These are phyloP conservation scores for Subacronicta megacephala DNA, from an alignment of 2,888 invertebrate genomes.

Conservation along the genomic window DNA sequence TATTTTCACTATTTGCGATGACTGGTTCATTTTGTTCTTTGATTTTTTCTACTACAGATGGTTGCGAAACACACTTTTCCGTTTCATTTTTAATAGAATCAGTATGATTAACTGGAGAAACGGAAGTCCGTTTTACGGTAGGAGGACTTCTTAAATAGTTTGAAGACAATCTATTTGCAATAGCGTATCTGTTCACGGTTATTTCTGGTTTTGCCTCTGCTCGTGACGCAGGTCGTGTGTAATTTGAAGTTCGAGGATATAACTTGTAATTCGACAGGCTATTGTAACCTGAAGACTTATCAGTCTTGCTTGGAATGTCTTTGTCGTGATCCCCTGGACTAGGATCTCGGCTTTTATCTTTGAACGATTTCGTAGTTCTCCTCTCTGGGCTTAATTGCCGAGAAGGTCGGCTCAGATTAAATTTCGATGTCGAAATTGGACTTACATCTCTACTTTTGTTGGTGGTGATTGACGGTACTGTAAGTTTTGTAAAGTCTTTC, in stretches of 20 bases:
- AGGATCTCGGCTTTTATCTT: constrained; percentile 88
- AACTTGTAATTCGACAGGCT: constrained; percentile 86
- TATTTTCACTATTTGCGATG: constrained; percentile 53
- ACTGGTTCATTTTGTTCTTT: constrained; percentile 49
- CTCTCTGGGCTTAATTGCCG: constrained; percentile 87
- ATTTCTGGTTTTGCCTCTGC: constrained; percentile 75
- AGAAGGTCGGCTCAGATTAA: constrained; percentile 79
- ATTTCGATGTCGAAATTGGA: constrained; percentile 85
- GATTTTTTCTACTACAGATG: constrained; percentile 61
- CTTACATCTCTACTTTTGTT: constrained; percentile 89
- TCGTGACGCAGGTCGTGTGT: constrained; percentile 73
- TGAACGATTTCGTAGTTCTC: constrained; percentile 74
- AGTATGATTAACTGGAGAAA: constrained; percentile 76
- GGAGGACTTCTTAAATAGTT: constrained; percentile 82
- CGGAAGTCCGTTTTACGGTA: constrained; percentile 75
- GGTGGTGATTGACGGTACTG: constrained; percentile 72
- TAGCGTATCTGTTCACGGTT: constrained; percentile 75
- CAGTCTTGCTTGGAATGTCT: constrained; percentile 89
- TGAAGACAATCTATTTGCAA: constrained; percentile 80
- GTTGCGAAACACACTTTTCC: constrained; percentile 66
- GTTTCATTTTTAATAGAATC: constrained; percentile 67
- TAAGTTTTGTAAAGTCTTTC: constrained; percentile 86
- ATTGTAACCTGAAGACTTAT: constrained; percentile 87
- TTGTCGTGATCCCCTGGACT: constrained; percentile 88
- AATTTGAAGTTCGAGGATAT: constrained; percentile 85